These are phyloP conservation scores for Coelinius sp. DNA, from an alignment of 2,888 invertebrate species.

Conservation along the genomic window DNA sequence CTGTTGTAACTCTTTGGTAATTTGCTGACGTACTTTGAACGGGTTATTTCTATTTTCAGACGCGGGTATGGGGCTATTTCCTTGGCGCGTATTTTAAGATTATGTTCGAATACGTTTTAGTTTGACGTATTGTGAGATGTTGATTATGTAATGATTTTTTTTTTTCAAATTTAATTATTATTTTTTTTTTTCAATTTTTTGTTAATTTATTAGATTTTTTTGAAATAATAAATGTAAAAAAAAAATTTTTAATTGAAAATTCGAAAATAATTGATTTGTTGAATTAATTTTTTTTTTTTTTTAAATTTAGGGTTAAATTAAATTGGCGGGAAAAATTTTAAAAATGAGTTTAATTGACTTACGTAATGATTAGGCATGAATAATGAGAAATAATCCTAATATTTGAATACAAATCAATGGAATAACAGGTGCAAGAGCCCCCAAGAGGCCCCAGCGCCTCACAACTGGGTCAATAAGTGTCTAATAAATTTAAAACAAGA, in stretches of 20 bases:
- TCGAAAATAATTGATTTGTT: no score
- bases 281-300: no score
- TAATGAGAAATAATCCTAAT: conserved; percentile 1
- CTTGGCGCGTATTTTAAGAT: conserved; percentile 71
- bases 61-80: conserved; percentile 63
- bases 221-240: no score
- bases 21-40: conserved; percentile 56
- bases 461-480: neutral
- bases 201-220: no score
- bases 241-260: no score
- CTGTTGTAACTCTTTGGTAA: conserved; percentile 19
- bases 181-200: neutral
- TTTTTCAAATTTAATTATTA: neutral
- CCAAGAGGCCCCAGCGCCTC: neutral
- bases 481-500: neutral
- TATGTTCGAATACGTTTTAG: conserved; percentile 60
- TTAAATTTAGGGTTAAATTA: no score
- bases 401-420: neutral
- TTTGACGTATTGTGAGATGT: conserved; percentile 51
- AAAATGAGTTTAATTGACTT: neutral
- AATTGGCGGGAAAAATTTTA: no score
- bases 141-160: conserved; percentile 48
- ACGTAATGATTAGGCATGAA: neutral
- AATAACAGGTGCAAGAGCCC: conserved; percentile 7
- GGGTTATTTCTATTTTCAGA: conserved; percentile 62